Evolutionary conservation across 1,140 invertebrate genomes (phyloP).

Genomic region (Sesamia nonagrioides): DNA sequence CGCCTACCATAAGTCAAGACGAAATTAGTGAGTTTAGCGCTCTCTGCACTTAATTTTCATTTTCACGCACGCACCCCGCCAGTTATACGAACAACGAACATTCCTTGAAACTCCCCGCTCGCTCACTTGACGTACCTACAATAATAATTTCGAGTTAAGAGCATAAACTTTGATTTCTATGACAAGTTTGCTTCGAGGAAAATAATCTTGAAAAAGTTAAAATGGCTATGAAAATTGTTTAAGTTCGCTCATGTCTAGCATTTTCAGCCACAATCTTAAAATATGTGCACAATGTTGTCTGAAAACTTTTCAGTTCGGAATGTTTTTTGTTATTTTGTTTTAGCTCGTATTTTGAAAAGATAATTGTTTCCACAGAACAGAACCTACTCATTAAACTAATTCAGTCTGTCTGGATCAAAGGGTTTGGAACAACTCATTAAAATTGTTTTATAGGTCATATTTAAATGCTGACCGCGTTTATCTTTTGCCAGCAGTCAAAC

Average conservation of each 20-base stretch:
- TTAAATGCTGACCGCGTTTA: conserved; percentile 24
- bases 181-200: conserved; percentile 21
- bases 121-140: conserved; percentile 47
- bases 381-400: background rate
- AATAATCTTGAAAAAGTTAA: conserved; percentile 35
- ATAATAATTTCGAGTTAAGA: conserved; percentile 25
- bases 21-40: conserved; percentile 71
- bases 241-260: conserved; percentile 33
- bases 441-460: conserved; percentile 1
- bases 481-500: conserved; percentile 20
- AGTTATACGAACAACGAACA: conserved; percentile 50
- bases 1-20: conserved; percentile 63
- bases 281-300: background rate
- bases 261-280: conserved; percentile 34
- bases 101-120: conserved; percentile 37
- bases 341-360: background rate
- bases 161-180: conserved; percentile 41
- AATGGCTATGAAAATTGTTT: conserved; percentile 34
- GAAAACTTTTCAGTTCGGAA: background rate
- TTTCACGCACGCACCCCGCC: conserved; percentile 45
- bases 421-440: conserved; percentile 1
- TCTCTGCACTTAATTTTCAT: conserved; percentile 66
- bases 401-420: background rate
- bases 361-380: background rate
- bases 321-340: conserved; percentile 13